A percentile compares a stretch with the other conserved stretches of the same genome.
Conservation (phyloP, 2,797 vertebrate genomes). For the Typhlichthys subterraneus region DNA sequence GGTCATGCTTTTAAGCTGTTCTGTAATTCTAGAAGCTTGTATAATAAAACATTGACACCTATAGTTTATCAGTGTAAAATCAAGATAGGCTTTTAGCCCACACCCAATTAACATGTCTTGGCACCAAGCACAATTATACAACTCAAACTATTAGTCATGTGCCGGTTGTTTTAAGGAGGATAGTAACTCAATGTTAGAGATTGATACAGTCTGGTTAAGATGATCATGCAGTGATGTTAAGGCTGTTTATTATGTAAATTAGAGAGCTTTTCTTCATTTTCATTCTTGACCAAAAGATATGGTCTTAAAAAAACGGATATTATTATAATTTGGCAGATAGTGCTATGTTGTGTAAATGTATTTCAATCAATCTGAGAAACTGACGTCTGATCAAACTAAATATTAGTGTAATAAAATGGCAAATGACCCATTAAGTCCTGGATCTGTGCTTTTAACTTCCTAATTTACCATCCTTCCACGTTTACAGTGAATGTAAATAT, state of each 20-base stretch:
- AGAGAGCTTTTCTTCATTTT: constrained; percentile 68
- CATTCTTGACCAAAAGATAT: constrained; percentile 75
- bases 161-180: constrained; percentile 15
- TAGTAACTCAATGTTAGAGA: constrained; percentile 50
- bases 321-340: constrained; percentile 68
- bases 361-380: constrained; percentile 68
- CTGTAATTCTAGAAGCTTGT: constrained; percentile 65
- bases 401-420: constrained; percentile 78
- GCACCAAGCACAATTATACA: constrained; percentile 75
- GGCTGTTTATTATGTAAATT: constrained; percentile 39
- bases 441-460: constrained; percentile 24
- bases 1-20: constrained; percentile 76
- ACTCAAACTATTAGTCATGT: constrained; percentile 56
- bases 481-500: not conserved
- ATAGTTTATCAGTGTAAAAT: constrained; percentile 55
- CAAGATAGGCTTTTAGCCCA: constrained; percentile 36
- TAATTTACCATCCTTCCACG: not conserved
- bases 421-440: constrained; percentile 74
- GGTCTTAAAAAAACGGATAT: constrained; percentile 64
- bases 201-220: constrained; percentile 45
- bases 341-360: constrained; percentile 74
- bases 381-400: constrained; percentile 65
- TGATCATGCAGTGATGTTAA: constrained; percentile 40
- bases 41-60: constrained; percentile 50
- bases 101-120: constrained; percentile 59